phyloP scores from a whole-genome alignment of 1,140 invertebrate genomes.

The Mesaphorura yosii region DNA sequence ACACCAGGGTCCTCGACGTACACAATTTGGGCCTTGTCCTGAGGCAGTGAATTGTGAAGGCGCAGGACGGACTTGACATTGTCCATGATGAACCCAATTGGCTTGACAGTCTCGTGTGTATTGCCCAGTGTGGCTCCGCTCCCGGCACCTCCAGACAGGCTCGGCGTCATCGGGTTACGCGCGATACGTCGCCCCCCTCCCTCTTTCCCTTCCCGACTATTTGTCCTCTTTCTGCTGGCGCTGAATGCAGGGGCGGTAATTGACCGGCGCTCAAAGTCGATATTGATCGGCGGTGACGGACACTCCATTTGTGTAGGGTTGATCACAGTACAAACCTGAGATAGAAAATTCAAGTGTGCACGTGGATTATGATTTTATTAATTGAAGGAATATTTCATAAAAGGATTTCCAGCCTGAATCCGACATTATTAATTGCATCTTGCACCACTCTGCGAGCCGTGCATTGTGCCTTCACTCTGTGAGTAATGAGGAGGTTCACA shows the following conservation, averaged over 20 bases:
- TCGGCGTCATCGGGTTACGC: slow-evolving; percentile 10
- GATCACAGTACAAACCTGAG: slow-evolving; percentile 59
- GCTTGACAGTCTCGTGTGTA: slow-evolving; percentile 22
- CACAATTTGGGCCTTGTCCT: slow-evolving; percentile 60
- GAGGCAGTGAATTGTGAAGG: slow-evolving; percentile 72
- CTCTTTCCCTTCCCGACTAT: no score
- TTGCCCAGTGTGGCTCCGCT: slow-evolving; percentile 13
- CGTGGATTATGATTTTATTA: slow-evolving; percentile 1
- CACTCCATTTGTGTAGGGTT: slow-evolving; percentile 89
- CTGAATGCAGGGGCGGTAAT: no score
- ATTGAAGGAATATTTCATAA: not conserved
- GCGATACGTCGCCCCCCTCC: no score
- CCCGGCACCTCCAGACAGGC: slow-evolving; percentile 6
- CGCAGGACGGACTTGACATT: slow-evolving; percentile 78
- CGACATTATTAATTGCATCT: no score
- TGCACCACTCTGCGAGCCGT: no score
- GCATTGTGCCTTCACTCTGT: no score
- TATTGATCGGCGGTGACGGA: slow-evolving; percentile 71
- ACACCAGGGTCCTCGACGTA: slow-evolving; percentile 90
- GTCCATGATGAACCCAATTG: slow-evolving; percentile 89
- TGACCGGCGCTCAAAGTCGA: slow-evolving; percentile 33
- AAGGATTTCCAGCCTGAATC: not conserved
- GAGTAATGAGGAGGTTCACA: no score
- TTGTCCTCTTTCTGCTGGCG: no score
- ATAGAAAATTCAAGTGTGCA: no score